A percentile compares a stretch with the other conserved stretches of the same genome.
Evolutionary conservation across 23 tunicate genomes (phyloP).

Genomic region (Oikopleura dioica): DNA sequence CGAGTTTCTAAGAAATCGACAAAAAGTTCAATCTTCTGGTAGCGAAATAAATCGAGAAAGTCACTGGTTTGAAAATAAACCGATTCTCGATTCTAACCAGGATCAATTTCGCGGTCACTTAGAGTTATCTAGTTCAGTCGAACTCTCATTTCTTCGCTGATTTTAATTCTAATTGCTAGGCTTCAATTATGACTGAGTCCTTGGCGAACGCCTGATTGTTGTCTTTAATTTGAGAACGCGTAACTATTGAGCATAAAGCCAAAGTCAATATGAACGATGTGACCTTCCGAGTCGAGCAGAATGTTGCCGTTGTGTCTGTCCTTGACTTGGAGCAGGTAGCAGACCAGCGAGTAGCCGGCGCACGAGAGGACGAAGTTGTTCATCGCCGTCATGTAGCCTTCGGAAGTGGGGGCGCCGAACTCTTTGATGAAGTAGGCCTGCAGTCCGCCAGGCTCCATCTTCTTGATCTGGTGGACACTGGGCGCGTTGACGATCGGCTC

Average conservation of each 20-base stretch:
- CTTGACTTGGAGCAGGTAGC: conserved; percentile 87
- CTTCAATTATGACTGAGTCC: too few relatives aligned
- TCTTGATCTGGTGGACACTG: conserved; percentile 77
- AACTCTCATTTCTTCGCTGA: too few relatives aligned
- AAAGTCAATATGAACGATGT: conserved; percentile 91
- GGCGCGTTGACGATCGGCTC: conserved; percentile 94
- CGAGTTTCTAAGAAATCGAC: too few relatives aligned
- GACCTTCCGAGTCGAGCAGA: conserved; percentile 77
- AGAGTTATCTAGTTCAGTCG: too few relatives aligned
- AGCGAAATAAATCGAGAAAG: too few relatives aligned
- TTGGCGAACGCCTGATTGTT: too few relatives aligned
- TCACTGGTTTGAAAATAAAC: too few relatives aligned
- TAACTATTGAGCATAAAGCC: conserved; percentile 76
- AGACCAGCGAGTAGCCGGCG: conserved; percentile 83
- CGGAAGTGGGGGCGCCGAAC: conserved; percentile 82
- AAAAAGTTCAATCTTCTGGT: too few relatives aligned
- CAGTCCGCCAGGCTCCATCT: conserved; percentile 61
- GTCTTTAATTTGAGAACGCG: too few relatives aligned
- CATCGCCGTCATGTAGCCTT: conserved; percentile 75
- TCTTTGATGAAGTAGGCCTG: conserved; percentile 68
- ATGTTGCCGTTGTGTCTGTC: conserved; percentile 98
- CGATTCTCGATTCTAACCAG: too few relatives aligned
- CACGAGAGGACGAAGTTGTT: conserved; percentile 71
- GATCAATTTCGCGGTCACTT: too few relatives aligned
- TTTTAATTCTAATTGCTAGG: too few relatives aligned